phyloP scores from a whole-genome alignment of 2,888 invertebrate species.

The Chaetogeoica ovagalla region DNA sequence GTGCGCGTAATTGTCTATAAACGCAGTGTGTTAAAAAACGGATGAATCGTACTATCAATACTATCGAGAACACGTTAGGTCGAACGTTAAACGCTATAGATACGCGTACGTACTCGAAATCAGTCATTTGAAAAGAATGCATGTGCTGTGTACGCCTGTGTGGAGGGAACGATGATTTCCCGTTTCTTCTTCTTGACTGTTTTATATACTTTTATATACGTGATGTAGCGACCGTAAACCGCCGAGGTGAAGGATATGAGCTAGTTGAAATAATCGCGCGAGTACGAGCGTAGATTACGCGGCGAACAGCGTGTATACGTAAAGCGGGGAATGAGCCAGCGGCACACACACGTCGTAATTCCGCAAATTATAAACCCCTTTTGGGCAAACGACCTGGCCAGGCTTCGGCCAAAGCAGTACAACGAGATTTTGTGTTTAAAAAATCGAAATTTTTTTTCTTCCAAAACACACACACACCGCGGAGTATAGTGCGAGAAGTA shows the following conservation, averaged over 20 bases:
- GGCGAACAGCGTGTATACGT: neutral
- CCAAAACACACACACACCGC: too few relatives aligned
- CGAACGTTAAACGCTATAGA: too few relatives aligned
- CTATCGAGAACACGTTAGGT: too few relatives aligned
- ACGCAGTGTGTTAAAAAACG: too few relatives aligned
- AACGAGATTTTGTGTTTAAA: neutral
- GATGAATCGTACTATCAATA: too few relatives aligned
- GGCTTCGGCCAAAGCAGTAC: neutral
- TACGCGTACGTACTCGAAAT: too few relatives aligned
- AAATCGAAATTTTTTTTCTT: too few relatives aligned
- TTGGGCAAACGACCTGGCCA: neutral
- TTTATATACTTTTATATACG: neutral
- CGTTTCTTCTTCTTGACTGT: neutral
- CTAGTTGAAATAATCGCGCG: constrained; percentile 16
- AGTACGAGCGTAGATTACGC: constrained; percentile 14
- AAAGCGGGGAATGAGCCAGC: neutral
- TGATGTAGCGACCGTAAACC: neutral
- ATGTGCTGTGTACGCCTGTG: too few relatives aligned
- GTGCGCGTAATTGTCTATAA: too few relatives aligned
- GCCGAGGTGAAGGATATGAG: neutral
- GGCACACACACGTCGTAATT: neutral
- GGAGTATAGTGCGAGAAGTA: too few relatives aligned
- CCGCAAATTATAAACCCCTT: constrained; percentile 1
- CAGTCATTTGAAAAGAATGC: too few relatives aligned
- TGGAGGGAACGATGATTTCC: too few relatives aligned